A percentile compares a stretch with the other conserved stretches of the same genome.
phyloP scores from a whole-genome alignment of 2,113 vertebrate species.

The Hydrochoerus hydrochaeris region DNA sequence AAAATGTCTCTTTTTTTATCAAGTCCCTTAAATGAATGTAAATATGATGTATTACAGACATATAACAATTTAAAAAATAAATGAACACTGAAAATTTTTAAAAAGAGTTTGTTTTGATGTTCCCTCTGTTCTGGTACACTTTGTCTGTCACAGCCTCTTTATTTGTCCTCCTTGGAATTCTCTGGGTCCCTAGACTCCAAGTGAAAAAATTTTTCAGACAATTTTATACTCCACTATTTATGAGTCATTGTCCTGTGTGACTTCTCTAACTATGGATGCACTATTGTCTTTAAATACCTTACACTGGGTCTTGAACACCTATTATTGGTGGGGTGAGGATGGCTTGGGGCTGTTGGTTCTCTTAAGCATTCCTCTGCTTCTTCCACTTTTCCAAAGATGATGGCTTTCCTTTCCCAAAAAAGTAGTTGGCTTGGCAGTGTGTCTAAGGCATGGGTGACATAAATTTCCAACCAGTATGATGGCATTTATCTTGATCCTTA shows the following conservation, averaged over 20 bases:
- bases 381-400: background rate
- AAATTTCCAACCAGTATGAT: too few relatives aligned
- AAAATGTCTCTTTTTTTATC: background rate
- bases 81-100: background rate
- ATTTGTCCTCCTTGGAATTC: background rate
- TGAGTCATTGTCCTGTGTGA: background rate
- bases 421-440: too few relatives aligned
- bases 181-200: background rate
- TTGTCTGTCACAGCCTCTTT: background rate
- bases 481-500: background rate
- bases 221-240: too few relatives aligned
- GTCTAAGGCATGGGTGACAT: too few relatives aligned
- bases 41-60: background rate
- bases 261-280: background rate
- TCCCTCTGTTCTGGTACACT: background rate
- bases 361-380: background rate
- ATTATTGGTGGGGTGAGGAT: too few relatives aligned
- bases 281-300: background rate
- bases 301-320: rapidly evolving
- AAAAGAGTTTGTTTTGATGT: background rate
- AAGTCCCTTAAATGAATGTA: background rate
- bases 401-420: background rate
- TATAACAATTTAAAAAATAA: background rate
- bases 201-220: background rate
- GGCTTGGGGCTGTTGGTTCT: background rate